phyloP scores from a whole-genome alignment of 2,888 invertebrate genomes.

The Alviniconcha strummeri region DNA sequence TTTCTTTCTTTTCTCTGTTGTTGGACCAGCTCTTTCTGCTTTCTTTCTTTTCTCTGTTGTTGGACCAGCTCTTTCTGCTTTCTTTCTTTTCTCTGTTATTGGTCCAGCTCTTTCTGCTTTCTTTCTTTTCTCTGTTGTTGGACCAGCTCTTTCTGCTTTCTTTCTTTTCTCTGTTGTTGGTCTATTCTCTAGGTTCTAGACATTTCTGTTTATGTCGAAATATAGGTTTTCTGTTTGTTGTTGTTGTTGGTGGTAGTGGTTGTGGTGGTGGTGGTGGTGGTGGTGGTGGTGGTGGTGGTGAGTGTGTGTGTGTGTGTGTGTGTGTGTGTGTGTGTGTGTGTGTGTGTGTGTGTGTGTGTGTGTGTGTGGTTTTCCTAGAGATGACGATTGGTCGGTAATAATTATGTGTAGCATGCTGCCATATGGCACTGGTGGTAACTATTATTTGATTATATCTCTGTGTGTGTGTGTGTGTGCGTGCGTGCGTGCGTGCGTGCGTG shows the following conservation, averaged over 20 bases:
- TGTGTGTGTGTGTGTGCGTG: no score
- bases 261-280: no score
- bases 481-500: neutral
- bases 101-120: neutral
- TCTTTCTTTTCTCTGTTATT: neutral
- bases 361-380: neutral
- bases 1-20: neutral
- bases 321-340: neutral
- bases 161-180: neutral
- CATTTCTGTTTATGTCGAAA: no score
- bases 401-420: no score
- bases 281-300: no score
- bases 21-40: no score
- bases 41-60: neutral
- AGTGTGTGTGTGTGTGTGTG: neutral
- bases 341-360: conserved; percentile 13
- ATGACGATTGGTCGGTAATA: neutral
- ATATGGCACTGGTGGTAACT: no score
- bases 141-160: neutral
- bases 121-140: neutral
- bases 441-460: no score
- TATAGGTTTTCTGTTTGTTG: no score
- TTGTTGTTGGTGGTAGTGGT: no score
- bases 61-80: no score
- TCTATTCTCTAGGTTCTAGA: no score